Evolutionary conservation across 2,797 vertebrate species (phyloP).

Genomic region (Podarcis lilfordi): DNA sequence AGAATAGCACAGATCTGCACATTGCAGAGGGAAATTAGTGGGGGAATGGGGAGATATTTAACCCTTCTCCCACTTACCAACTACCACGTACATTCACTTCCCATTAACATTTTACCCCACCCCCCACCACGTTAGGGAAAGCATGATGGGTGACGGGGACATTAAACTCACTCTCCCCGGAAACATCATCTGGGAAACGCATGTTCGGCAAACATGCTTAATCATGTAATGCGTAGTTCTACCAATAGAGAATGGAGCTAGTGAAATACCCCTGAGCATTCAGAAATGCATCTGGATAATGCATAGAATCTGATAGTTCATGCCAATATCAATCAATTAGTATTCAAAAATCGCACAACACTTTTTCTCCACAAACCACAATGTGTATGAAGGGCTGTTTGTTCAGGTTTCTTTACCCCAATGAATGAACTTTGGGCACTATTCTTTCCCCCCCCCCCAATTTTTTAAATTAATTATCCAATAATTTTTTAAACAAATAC

Average conservation of each 20-base stretch:
- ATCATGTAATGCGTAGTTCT: neutral
- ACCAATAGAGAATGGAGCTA: neutral
- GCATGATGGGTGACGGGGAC: too few species aligned
- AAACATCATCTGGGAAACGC: neutral
- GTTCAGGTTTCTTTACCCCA: neutral
- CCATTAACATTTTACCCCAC: neutral
- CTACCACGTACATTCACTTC: neutral
- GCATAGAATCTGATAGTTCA: neutral
- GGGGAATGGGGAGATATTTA: neutral
- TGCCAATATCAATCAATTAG: neutral
- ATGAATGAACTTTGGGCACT: neutral
- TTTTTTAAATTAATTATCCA: too few species aligned
- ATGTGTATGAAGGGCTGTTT: neutral
- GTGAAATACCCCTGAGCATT: neutral
- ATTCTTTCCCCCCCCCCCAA: neutral
- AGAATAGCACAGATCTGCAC: neutral
- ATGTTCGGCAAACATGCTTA: neutral
- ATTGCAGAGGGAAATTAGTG: neutral
- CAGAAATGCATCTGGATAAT: neutral
- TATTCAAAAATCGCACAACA: neutral
- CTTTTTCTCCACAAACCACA: neutral
- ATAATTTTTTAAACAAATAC: too few species aligned
- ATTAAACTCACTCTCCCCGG: neutral
- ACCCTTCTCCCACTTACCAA: neutral
- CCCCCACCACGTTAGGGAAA: neutral